These are phyloP conservation scores for Momotus momota DNA, from an alignment of 2,797 vertebrate species.

Conservation along the genomic window DNA sequence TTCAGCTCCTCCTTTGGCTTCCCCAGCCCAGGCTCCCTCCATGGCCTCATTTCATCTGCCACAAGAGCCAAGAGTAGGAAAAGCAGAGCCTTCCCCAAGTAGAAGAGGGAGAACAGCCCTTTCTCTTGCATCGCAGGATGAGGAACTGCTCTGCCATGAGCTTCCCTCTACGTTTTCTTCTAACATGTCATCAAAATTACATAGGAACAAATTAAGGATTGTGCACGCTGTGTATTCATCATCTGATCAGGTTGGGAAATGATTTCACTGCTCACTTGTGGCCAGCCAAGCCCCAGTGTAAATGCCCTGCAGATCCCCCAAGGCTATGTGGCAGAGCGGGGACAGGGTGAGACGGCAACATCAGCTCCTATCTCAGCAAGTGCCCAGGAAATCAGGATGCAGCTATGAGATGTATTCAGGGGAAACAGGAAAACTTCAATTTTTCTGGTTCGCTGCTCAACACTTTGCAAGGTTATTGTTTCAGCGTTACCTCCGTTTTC, in stretches of 20 bases:
- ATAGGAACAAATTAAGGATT: neutral
- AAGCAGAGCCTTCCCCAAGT: neutral
- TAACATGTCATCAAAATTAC: neutral
- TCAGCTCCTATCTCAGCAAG: neutral
- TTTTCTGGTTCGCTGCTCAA: neutral
- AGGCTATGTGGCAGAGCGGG: neutral
- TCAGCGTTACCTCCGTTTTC: neutral
- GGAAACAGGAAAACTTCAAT: neutral
- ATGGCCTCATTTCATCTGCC: neutral
- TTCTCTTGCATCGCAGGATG: neutral
- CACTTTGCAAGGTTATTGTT: neutral
- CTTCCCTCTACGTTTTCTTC: neutral
- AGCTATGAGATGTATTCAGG: neutral
- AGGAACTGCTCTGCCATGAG: neutral
- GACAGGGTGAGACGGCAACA: neutral
- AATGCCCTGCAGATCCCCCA: neutral
- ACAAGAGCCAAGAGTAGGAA: neutral
- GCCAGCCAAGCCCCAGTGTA: neutral
- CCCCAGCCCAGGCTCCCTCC: neutral
- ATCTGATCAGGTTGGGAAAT: neutral
- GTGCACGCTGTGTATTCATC: accelerated
- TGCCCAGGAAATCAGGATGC: neutral
- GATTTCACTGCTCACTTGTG: neutral
- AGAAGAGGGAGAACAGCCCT: neutral
- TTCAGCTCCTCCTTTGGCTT: neutral